Evolutionary conservation across 2,888 invertebrate species (phyloP), one percentile per base, ranked within the genome.

Genomic region (Phengaris alcon): DNA sequence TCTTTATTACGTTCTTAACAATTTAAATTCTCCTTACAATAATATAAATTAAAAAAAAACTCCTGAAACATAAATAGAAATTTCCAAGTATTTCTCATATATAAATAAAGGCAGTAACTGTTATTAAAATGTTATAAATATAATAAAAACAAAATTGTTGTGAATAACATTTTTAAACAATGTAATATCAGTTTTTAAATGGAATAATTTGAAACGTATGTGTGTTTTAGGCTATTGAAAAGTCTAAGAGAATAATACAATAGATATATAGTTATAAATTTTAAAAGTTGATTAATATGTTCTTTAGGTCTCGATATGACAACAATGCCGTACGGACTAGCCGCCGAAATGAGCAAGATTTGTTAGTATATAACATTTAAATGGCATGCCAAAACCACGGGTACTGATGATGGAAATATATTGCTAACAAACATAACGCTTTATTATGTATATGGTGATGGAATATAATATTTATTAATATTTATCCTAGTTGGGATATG

Each of bases 231-330:
- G 12, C 35, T 64, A 44, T 64, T 64, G 6, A 48, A 48, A 8
- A 35, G 35, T 35, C 35, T 35, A 1, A 35, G 2, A 35, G 3
- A 35, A 35, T 35, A 35, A 35, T 35, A 4, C 48, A 48, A 48
- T 15, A 8, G 15, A 9, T 59, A 15, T 22, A 22, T 0, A 15
- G 15, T 22, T 59, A 8, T 6, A 15, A 9, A 35, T 10, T 35
- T 72, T 51, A 72, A 69, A 68, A 77, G 79, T 79, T 81, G 80
- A 82, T 81, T 74, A 79, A 77, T 35, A 82, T 76, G 88, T 82
- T 87, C 84, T 81, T 77, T 91, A 93, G 93, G 93, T 90, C 84
- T 87, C 87, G 89, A 90, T 84, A 85, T 87, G 85, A 83, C 87
- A 86, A 85, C 90, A 86, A 87, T 89, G 86, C 90, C 87, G 89